Base-by-base conservation (phyloP, 2,113 vertebrate species). In the Alligator sinensis region DNA sequence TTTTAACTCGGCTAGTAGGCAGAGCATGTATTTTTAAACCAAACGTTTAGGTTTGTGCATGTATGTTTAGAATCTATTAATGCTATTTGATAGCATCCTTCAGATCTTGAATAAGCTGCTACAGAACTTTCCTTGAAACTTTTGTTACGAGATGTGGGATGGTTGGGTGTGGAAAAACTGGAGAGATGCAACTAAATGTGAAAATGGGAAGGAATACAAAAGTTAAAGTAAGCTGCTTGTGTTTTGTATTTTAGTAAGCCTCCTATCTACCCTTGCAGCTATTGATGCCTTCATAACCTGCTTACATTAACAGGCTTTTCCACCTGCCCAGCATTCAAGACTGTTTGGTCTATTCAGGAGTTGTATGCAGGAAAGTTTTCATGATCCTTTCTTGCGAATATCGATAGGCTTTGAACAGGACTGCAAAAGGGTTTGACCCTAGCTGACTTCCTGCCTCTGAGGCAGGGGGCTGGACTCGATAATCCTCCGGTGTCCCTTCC, bases 11-110 rank as follows among this genome's bases (percentile, higher is more conserved):
- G 21, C 34, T 58, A 47, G 2, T 9, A 64, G 30, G 25, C 4
- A 25, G 70, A 74, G 25, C 34, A 11, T 16, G 3, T 5, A 2
- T 18, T 1, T 90, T 54, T 1, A 12, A 47, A 88, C 30, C 18
- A 38, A 16, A 47, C 0, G 38, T 30, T 55, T 61, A 2, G 1
- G 2, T 8, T 0, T 14, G 64, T 17, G 2, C 68, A 84, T 77
- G 4, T 13, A 7, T 82, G 15, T 38, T 79, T 16, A 79, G 21
- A 72, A 24, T 47, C 34, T 70, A 70, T 70, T 72, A 72, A 47
- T 7, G 25, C 13, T 24, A 11, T 79, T 66, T 11, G 83, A 5
- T n/a, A 30, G 0, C 34, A 6, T 77, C n/a, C 63, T 85, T 83
- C 21, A 70, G 9, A 3, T 63, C 9, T 27, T 62, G 34, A 61